Base-by-base conservation (phyloP, 1,140 invertebrate species). In the Hyles vespertilio region DNA sequence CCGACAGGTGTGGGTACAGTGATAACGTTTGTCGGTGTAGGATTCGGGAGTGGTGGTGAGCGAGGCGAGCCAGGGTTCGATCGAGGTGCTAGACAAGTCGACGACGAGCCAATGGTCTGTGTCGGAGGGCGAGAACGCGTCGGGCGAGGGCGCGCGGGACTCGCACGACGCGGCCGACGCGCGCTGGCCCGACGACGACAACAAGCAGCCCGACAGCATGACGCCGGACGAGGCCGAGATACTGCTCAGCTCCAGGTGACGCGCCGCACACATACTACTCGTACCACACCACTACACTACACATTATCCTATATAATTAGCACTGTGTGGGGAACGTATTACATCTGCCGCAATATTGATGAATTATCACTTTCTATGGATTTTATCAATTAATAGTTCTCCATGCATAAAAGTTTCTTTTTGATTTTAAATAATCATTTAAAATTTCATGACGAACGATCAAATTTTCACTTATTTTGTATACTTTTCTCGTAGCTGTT, bases 211-310 rank as follows among this genome's bases (percentile, higher is more conserved):
- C 9, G 94, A 95, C 77, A 92, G 93, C 11, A 96, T 95, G 94
- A 96, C 95, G 47, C 92, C 94, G n/a, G 94, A 94, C 70, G 95
- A 96, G 78, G 94, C 94, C n/a, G 95, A 96, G 75, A 92, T 95
- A 87, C 88, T 96, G 69, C 89, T 95, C 56, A 96, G 94, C 81
- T 92, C 93, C 72, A 94, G 94, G 94, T 96, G 77, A 91, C 9
- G 7, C 57, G 22, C 32, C n/a, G 34, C 51, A 53, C 51, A 49
- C 58, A 0, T 22, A 22, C 22, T 22, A 22, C 22, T 22, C 22
- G 22, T 22, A 22, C 22, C 22, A 22, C 22, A 22, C 22, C 22
- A 22, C 22, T 22, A 22, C 22, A 22, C 22, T 22, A 22, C 22
- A 22, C 22, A 22, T 22, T 22, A 22, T 22, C 22, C 22, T 22